Conservation (phyloP, 2,888 invertebrate species). For the Lithophane ornitopus region DNA sequence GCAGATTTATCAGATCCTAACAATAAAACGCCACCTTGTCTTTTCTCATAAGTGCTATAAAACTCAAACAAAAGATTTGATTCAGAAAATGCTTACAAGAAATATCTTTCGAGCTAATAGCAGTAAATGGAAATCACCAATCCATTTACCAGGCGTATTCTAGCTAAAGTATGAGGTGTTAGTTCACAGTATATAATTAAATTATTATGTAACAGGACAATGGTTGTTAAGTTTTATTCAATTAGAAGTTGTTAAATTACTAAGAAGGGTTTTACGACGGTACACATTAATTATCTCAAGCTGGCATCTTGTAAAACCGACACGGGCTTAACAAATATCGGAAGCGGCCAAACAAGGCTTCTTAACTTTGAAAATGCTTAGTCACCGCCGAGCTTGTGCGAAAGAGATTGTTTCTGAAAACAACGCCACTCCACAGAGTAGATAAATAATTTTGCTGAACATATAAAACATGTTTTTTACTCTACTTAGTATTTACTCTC, state of each 20-base stretch:
- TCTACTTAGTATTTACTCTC: not conserved
- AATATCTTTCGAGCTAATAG: not conserved
- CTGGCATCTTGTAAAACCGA: constrained; percentile 84
- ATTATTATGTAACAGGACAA: constrained; percentile 53
- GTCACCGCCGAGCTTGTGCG: constrained; percentile 79
- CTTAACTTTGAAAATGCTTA: constrained; percentile 84
- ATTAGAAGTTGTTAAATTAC: constrained; percentile 82
- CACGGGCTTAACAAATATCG: constrained; percentile 87
- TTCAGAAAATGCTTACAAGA: not conserved
- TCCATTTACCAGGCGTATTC: not conserved
- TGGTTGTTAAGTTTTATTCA: constrained; percentile 73
- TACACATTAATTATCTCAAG: constrained; percentile 87
- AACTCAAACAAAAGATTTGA: no score
- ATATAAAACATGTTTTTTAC: constrained; percentile 31
- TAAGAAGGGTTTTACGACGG: constrained; percentile 72
- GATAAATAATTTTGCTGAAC: constrained; percentile 57
- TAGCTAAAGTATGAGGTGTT: constrained; percentile 29
- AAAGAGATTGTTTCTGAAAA: constrained; percentile 81
- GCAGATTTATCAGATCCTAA: no score
- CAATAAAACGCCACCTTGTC: not conserved
- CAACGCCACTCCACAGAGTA: constrained; percentile 70
- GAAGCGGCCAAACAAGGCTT: constrained; percentile 84
- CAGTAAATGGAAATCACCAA: not conserved
- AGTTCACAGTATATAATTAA: constrained; percentile 36
- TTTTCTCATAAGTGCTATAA: not conserved